Evolutionary conservation across 1,140 invertebrate species (phyloP).

Genomic region (Bombus consobrinus): DNA sequence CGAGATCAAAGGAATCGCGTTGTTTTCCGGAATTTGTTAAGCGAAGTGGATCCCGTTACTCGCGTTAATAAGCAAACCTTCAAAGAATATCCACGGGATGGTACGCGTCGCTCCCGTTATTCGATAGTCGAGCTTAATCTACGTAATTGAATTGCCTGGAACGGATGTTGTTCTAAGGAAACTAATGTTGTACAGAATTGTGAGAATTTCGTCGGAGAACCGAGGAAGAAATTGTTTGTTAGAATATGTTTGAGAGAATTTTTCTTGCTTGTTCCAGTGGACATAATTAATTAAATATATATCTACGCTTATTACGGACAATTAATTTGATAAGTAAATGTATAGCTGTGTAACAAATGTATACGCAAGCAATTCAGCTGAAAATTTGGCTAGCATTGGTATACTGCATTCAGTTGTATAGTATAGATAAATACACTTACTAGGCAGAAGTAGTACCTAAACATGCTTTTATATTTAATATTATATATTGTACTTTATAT

Average conservation of each 20-base stretch:
- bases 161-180: background rate
- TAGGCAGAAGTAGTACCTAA: too few relatives aligned
- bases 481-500: too few relatives aligned
- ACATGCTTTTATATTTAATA: too few relatives aligned
- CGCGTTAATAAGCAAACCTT: slow-evolving; percentile 11
- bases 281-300: background rate
- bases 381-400: background rate
- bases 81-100: too few relatives aligned
- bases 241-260: background rate
- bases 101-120: background rate
- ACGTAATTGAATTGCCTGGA: background rate
- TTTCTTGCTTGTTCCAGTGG: background rate
- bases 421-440: too few relatives aligned
- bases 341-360: too few relatives aligned
- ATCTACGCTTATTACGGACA: background rate
- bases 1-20: slow-evolving; percentile 56
- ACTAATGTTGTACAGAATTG: background rate
- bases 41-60: slow-evolving; percentile 31
- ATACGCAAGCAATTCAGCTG: background rate
- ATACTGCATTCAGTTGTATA: too few relatives aligned
- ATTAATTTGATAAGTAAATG: background rate
- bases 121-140: background rate
- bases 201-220: too few relatives aligned
- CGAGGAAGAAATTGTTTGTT: background rate
- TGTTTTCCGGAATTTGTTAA: slow-evolving; percentile 50